Percentiles rank a stretch among this genome's conserved stretches.
Evolutionary conservation across 1,140 invertebrate genomes (phyloP).

Genomic region (Anoplophora glabripennis): DNA sequence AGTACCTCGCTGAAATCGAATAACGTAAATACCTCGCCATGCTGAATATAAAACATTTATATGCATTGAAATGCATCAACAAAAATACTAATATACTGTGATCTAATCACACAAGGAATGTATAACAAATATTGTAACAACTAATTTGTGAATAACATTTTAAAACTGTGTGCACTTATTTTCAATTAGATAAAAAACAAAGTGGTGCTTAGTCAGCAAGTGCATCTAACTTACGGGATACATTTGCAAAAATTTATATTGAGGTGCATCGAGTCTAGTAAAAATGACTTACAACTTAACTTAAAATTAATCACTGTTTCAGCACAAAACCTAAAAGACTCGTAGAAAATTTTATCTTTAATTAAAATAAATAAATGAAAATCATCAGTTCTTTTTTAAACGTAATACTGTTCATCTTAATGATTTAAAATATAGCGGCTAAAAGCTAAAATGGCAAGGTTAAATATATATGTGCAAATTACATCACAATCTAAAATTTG

Average conservation of each 20-base stretch:
- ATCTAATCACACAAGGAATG: conserved; percentile 42
- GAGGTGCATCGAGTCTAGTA: too few species aligned
- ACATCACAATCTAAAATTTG: neutral
- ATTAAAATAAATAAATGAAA: neutral
- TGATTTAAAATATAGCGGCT: conserved; percentile 4
- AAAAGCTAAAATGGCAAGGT: conserved; percentile 27
- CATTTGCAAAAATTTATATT: too few species aligned
- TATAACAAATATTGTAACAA: conserved; percentile 27
- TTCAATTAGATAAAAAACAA: neutral
- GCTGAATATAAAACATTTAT: conserved; percentile 34
- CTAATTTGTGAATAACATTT: conserved; percentile 19
- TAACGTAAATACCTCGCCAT: too few species aligned
- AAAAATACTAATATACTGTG: conserved; percentile 37
- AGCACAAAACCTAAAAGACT: too few species aligned
- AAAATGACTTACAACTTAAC: too few species aligned
- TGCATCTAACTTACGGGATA: too few species aligned
- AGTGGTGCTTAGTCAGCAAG: too few species aligned
- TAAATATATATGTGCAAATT: conserved; percentile 15
- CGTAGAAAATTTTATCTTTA: too few species aligned
- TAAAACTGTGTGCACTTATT: conserved; percentile 9
- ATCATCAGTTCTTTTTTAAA: conserved; percentile 20
- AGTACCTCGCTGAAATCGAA: too few species aligned
- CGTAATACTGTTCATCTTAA: conserved; percentile 21
- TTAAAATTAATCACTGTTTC: too few species aligned
- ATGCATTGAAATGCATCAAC: conserved; percentile 42